A percentile compares a stretch with the other conserved stretches of the same genome.
These are phyloP conservation scores for Bilobella aurantiaca DNA, from an alignment of 1,140 invertebrate species.

Conservation along the genomic window DNA sequence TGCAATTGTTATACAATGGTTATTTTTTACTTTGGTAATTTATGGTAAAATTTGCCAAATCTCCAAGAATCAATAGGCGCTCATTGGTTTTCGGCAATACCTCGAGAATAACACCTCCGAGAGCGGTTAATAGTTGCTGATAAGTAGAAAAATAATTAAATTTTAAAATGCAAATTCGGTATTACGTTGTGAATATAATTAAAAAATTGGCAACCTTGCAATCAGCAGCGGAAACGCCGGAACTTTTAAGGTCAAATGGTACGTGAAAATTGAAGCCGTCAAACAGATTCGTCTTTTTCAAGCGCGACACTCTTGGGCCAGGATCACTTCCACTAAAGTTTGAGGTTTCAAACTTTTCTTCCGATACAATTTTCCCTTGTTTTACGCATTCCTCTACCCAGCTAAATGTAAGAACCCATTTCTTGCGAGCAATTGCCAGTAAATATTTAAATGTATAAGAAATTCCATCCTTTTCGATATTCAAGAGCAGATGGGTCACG, in stretches of 20 bases:
- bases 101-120: background rate
- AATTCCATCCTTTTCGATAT: conserved; percentile 14
- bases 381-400: conserved; percentile 26
- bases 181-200: background rate
- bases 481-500: conserved; percentile 25
- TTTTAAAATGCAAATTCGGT: background rate
- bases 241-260: background rate
- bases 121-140: background rate
- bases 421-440: conserved; percentile 28
- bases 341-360: conserved; percentile 7
- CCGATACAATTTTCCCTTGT: conserved; percentile 2
- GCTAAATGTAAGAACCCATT: conserved; percentile 25
- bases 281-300: background rate
- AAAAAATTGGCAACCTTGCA: background rate
- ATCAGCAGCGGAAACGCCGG: background rate
- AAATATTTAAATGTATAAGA: conserved; percentile 32
- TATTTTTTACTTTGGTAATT: conserved; percentile 11
- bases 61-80: conserved; percentile 9
- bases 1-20: background rate
- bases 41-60: background rate
- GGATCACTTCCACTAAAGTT: background rate
- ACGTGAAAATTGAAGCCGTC: background rate
- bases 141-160: background rate
- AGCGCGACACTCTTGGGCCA: background rate
- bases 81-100: background rate